Evolutionary conservation across 2,888 invertebrate genomes (phyloP).

Genomic region (Muschampia plurimacula): DNA sequence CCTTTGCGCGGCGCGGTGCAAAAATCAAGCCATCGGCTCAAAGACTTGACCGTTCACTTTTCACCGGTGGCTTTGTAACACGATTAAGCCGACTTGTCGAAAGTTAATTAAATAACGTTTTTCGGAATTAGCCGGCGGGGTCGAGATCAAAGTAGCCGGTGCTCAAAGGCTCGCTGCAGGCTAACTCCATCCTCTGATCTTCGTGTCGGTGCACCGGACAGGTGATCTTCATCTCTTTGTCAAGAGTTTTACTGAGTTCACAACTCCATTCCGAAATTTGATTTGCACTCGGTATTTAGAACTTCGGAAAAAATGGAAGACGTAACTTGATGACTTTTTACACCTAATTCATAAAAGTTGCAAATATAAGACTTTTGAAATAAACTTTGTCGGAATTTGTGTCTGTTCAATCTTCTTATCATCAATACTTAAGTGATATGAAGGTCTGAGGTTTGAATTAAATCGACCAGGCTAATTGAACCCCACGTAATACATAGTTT

Average conservation of each 20-base stretch:
- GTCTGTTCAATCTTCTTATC: too few relatives aligned
- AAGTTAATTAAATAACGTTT: slow-evolving; percentile 86
- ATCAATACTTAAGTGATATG: too few relatives aligned
- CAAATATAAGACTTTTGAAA: too few relatives aligned
- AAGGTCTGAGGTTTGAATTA: too few relatives aligned
- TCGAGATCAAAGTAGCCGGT: slow-evolving; percentile 78
- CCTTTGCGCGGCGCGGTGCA: slow-evolving; percentile 79
- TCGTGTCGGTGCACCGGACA: slow-evolving; percentile 65
- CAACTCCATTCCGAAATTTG: slow-evolving; percentile 20
- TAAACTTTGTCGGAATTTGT: too few relatives aligned
- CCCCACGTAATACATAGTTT: too few relatives aligned
- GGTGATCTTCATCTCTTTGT: slow-evolving; percentile 70
- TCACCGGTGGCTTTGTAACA: slow-evolving; percentile 79
- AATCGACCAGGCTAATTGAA: too few relatives aligned
- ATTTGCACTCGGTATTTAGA: slow-evolving; percentile 1
- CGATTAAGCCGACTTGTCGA: slow-evolving; percentile 84
- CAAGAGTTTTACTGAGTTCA: slow-evolving; percentile 47
- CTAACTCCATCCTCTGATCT: slow-evolving; percentile 69
- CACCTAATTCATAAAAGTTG: too few relatives aligned
- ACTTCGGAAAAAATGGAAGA: neutral
- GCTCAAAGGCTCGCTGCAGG: slow-evolving; percentile 80
- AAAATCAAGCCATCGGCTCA: slow-evolving; percentile 77
- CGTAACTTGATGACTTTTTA: too few relatives aligned
- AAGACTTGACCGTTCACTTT: slow-evolving; percentile 77
- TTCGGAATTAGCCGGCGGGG: slow-evolving; percentile 82